Conservation (phyloP, 1,140 invertebrate species). For the Lethocerus indicus region DNA sequence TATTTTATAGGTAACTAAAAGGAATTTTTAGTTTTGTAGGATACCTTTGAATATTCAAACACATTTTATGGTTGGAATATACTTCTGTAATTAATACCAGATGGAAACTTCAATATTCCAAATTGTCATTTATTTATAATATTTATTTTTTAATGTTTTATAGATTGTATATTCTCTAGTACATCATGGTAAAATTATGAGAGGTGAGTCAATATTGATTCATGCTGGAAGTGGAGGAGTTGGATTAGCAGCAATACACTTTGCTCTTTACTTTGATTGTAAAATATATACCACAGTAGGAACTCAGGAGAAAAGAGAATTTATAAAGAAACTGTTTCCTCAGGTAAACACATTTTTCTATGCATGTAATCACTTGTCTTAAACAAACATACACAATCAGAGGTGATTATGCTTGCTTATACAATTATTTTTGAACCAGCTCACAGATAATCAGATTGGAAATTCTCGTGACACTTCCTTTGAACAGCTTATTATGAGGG, state of each 20-base stretch:
- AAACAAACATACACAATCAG: neutral
- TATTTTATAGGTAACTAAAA: no score
- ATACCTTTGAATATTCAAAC: no score
- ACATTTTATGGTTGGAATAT: no score
- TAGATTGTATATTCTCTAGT: constrained; percentile 34
- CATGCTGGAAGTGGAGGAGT: constrained; percentile 62
- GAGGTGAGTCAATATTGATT: constrained; percentile 47
- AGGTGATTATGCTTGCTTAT: neutral
- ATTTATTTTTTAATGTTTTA: neutral
- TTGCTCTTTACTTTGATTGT: constrained; percentile 44
- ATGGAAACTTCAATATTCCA: no score
- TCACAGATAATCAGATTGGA: constrained; percentile 47
- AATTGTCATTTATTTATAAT: neutral
- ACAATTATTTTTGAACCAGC: constrained; percentile 14
- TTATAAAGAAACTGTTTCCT: constrained; percentile 45
- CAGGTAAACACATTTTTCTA: constrained; percentile 16
- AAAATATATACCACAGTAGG: constrained; percentile 53
- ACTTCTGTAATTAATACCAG: no score
- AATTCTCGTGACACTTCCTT: constrained; percentile 55
- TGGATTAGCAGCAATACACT: constrained; percentile 58
- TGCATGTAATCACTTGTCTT: neutral
- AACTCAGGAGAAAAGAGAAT: constrained; percentile 47
- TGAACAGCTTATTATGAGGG: constrained; percentile 42
- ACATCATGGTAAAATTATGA: constrained; percentile 31
- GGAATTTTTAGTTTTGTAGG: no score